Evolutionary conservation across 2,113 vertebrate genomes (phyloP).

Genomic region (Equus przewalskii): DNA sequence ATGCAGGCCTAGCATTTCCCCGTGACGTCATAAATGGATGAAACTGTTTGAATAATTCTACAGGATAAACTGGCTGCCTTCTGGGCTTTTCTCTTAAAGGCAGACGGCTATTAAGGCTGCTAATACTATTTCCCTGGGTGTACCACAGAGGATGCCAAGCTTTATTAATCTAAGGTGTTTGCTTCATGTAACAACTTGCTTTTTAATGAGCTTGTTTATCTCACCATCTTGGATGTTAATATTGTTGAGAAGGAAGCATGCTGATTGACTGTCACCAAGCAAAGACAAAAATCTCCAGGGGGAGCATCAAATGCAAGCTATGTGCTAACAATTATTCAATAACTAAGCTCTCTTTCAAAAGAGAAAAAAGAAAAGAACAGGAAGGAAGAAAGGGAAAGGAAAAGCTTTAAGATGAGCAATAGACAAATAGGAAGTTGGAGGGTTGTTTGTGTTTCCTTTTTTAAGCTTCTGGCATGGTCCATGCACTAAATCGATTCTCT

Average conservation of each 20-base stretch:
- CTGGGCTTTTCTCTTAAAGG: conserved; percentile 27
- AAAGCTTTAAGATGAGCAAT: background rate
- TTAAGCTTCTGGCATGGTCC: too few relatives aligned
- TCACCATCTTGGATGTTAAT: conserved; percentile 65
- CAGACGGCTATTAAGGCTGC: conserved; percentile 14
- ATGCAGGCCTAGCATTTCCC: background rate
- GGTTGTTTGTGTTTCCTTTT: background rate
- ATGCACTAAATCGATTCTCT: background rate
- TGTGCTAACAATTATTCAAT: conserved; percentile 44
- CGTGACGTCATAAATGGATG: background rate
- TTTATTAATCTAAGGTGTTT: conserved; percentile 57
- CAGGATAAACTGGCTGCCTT: conserved; percentile 43
- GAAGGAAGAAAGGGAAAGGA: background rate
- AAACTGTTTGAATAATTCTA: background rate
- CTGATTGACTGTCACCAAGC: conserved; percentile 61
- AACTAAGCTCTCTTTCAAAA: background rate
- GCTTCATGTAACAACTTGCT: conserved; percentile 63
- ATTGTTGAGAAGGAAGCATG: conserved; percentile 29
- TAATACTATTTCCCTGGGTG: background rate
- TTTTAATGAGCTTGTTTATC: conserved; percentile 74
- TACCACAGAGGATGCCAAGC: background rate
- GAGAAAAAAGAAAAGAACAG: background rate
- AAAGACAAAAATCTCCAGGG: conserved; percentile 37
- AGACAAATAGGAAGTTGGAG: background rate
- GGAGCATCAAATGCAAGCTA: background rate